Base-by-base conservation (phyloP, 2,888 invertebrate species). In the Sphaeridia pumilis region DNA sequence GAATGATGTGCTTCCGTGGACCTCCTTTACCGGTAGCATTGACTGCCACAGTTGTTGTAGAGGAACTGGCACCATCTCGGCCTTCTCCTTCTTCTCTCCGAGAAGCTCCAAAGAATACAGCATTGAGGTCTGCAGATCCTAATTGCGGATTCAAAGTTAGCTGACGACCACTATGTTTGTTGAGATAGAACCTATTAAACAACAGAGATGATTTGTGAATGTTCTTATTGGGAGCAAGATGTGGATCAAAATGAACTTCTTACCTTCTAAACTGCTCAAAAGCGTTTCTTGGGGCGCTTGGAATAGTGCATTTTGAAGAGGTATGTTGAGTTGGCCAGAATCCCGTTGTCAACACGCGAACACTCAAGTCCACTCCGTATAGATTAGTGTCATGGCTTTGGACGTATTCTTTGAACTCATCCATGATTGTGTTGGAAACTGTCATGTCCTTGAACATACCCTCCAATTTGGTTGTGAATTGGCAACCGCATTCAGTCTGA, bases 391-490 rank as follows among this genome's bases (percentile, higher is more conserved):
- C 69, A 31, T 70, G 67, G 67, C 83, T 82, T 61, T 80, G 76
- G 64, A 89, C 81, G 72, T 89, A 86, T 66, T 85, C 86, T 70
- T 94, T 93, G 73, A 98, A 99, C 71, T 95, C 94, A 66, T 95
- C 94, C 87, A 94, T 95, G 67, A 95, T 88, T 38, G 92, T 94
- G 72, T 93, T 93, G 59, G 98, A 98, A 56, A 98, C 87, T 14
- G 95, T 94, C 87, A 98, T 98, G 73, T 98, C 98, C 72, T 98
- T 97, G 73, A 98, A 98, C 98, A 98, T 99, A 66, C 97, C 97
- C 75, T 99, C 98, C 67, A 99, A 78, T 75, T 98, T 99, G 57
- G 94, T 94, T 65, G 98, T 99, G 75, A 99, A 99, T 76, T 98
- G 97, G 75, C 97, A 97, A 64, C 98, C 98, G 77, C 98, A 99